Percentiles rank a stretch among this genome's conserved stretches.
These are phyloP conservation scores for Cavia porcellus DNA, from an alignment of 2,113 vertebrate species.

Conservation along the genomic window DNA sequence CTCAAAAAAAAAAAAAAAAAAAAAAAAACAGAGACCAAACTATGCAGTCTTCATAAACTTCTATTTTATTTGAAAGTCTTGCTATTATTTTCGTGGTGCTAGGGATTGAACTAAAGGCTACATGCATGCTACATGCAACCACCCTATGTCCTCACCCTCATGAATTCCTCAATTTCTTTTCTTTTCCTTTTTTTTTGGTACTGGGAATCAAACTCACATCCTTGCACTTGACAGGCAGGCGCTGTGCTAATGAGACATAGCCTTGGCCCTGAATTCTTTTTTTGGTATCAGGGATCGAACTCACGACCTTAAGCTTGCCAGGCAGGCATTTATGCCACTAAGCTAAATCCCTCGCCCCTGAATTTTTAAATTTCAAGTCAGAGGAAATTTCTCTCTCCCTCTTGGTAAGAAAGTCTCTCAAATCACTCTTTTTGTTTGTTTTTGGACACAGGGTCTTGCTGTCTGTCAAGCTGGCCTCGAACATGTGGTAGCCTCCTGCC, in stretches of 20 bases:
- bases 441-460: not conserved
- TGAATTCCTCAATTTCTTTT: slow-evolving; percentile 32
- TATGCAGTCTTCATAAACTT: slow-evolving; percentile 4
- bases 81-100: not conserved
- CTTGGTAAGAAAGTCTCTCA: slow-evolving; percentile 14
- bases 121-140: not conserved
- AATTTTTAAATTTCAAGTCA: slow-evolving; percentile 54
- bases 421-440: not conserved
- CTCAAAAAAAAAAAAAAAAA: no score
- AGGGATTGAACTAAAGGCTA: not conserved
- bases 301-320: no score
- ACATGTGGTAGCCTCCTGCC: not conserved
- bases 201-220: no score
- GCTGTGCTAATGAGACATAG: no score
- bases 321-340: no score
- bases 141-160: not conserved
- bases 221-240: no score
- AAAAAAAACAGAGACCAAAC: not conserved
- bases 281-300: no score
- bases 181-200: no score
- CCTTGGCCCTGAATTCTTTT: not conserved
- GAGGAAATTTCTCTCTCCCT: not conserved
- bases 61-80: not conserved
- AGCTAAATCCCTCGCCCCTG: no score
- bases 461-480: not conserved